These are phyloP conservation scores for Ceratitis capitata DNA, from an alignment of 1,140 invertebrate genomes.

Conservation along the genomic window DNA sequence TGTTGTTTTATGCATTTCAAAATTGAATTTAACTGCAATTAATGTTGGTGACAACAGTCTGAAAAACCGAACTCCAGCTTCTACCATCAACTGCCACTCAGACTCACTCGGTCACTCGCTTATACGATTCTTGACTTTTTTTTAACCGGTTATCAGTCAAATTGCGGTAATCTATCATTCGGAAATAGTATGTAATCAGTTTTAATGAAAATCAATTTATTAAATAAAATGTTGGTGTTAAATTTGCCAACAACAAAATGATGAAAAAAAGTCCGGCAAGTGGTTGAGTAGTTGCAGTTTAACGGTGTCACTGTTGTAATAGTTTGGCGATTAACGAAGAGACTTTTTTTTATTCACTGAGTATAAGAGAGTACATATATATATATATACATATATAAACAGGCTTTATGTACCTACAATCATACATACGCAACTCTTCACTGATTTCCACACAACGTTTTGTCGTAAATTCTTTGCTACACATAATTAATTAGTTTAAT, in stretches of 20 bases:
- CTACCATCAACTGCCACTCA: neutral
- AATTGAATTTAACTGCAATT: conserved; percentile 14
- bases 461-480: neutral
- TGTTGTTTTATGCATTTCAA: neutral
- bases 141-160: conserved; percentile 26
- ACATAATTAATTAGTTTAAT: neutral
- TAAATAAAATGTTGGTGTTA: conserved; percentile 11
- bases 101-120: neutral
- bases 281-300: neutral
- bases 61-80: neutral
- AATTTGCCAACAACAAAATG: neutral
- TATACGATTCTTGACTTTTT: neutral
- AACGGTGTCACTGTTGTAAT: neutral
- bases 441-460: neutral
- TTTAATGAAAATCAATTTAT: conserved; percentile 27
- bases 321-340: neutral
- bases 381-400: no score
- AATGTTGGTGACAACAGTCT: neutral
- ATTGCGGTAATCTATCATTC: conserved; percentile 26
- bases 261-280: neutral
- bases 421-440: no score
- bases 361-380: no score
- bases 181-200: conserved; percentile 21
- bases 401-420: no score
- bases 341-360: neutral